phyloP scores from a whole-genome alignment of 2,113 vertebrate species.

The Hemichromis elongatus region DNA sequence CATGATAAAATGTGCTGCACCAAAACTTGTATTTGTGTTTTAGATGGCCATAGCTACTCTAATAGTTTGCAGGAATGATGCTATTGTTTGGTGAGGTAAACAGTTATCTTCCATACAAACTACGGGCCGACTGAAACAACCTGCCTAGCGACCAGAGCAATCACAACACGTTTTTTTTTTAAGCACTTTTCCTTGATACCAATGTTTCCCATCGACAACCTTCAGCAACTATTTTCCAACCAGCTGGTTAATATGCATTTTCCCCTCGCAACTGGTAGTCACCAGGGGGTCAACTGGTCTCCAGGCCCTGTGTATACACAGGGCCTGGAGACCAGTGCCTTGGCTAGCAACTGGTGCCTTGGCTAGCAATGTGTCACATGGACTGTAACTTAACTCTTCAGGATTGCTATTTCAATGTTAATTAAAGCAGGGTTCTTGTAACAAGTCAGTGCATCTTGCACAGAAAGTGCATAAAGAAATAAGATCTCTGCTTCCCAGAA shows the following conservation, averaged over 20 bases:
- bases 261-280: not conserved
- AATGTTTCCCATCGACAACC: not conserved
- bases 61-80: not conserved
- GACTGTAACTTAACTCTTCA: not conserved
- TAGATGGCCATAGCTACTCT: not conserved
- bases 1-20: not conserved
- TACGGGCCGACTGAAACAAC: accelerated
- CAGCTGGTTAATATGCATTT: not conserved
- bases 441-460: not conserved
- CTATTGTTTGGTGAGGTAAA: not conserved
- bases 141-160: accelerated
- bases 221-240: not conserved
- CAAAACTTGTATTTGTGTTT: not conserved
- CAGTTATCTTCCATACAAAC: accelerated
- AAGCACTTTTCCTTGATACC: accelerated
- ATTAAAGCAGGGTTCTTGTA: not conserved
- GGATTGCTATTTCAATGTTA: not conserved
- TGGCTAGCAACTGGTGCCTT: not conserved
- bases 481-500: not conserved
- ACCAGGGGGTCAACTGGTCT: not conserved
- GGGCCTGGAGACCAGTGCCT: too few relatives aligned
- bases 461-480: too few relatives aligned
- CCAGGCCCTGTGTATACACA: not conserved
- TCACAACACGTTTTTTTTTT: not conserved
- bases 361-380: not conserved